A percentile compares a stretch with the other conserved stretches of the same genome.
Evolutionary conservation across 2,888 invertebrate genomes (phyloP).

Genomic region (Venusia cambrica): DNA sequence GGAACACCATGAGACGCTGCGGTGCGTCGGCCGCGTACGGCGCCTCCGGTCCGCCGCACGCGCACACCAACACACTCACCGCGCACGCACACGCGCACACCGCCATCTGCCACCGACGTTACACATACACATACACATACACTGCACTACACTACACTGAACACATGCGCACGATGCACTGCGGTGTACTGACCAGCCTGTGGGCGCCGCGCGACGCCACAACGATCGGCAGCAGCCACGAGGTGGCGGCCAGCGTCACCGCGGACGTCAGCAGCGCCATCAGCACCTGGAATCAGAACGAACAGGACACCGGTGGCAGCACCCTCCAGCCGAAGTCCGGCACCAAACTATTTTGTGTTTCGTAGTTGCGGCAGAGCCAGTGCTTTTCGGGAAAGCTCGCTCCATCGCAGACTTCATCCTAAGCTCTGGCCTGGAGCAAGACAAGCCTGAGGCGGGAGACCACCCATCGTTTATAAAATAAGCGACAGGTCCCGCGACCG

Average conservation of each 20-base stretch:
- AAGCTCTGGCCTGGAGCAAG: too few species aligned
- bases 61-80: too few species aligned
- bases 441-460: too few species aligned
- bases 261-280: conserved; percentile 51
- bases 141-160: conserved; percentile 4
- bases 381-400: too few species aligned
- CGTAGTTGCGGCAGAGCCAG: too few species aligned
- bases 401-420: too few species aligned
- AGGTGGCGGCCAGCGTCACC: conserved; percentile 59
- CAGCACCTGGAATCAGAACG: conserved; percentile 45
- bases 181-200: conserved; percentile 33
- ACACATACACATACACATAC: conserved; percentile 11
- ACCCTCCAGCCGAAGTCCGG: too few species aligned
- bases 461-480: too few species aligned
- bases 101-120: too few species aligned
- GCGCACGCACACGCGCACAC: conserved; percentile 23
- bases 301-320: too few species aligned
- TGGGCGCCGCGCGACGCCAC: conserved; percentile 37
- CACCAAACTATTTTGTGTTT: too few species aligned
- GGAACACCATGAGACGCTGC: conserved; percentile 88
- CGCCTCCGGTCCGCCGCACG: conserved; percentile 41
- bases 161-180: background rate
- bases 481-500: too few species aligned
- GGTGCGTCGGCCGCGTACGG: conserved; percentile 84
- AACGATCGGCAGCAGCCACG: conserved; percentile 57